These are phyloP conservation scores for Trialeurodes vaporariorum DNA, from an alignment of 1,140 invertebrate species.

Conservation along the genomic window DNA sequence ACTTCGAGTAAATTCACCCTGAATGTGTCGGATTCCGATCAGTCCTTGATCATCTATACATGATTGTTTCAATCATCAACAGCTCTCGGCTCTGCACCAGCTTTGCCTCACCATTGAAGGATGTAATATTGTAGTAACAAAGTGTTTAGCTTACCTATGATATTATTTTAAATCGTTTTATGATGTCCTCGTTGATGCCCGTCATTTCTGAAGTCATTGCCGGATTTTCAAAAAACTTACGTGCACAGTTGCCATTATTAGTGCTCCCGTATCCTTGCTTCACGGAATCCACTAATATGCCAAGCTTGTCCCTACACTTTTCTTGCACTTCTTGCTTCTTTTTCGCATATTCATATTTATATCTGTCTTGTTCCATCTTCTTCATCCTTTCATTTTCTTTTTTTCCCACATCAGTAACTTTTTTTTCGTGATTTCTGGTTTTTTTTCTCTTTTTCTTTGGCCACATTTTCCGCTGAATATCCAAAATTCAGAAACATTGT, in stretches of 20 bases:
- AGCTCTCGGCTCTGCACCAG: too few relatives aligned
- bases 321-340: slow-evolving; percentile 15
- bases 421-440: not conserved
- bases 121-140: too few relatives aligned
- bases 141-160: slow-evolving; percentile 21
- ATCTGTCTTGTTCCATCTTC: not conserved
- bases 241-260: slow-evolving; percentile 33
- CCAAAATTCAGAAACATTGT: slow-evolving; percentile 29
- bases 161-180: slow-evolving; percentile 29
- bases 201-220: slow-evolving; percentile 28
- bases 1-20: too few relatives aligned
- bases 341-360: not conserved
- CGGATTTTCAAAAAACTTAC: slow-evolving; percentile 30
- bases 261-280: slow-evolving; percentile 26
- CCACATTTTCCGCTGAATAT: too few relatives aligned
- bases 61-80: too few relatives aligned
- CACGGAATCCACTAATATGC: slow-evolving; percentile 20
- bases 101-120: too few relatives aligned
- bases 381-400: not conserved
- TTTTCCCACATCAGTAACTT: not conserved
- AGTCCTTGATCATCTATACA: too few relatives aligned
- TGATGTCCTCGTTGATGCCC: slow-evolving; percentile 30
- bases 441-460: not conserved
- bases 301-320: slow-evolving; percentile 10
- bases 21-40: too few relatives aligned